phyloP scores from a whole-genome alignment of 1,140 invertebrate species.

The Megathymus violae region DNA sequence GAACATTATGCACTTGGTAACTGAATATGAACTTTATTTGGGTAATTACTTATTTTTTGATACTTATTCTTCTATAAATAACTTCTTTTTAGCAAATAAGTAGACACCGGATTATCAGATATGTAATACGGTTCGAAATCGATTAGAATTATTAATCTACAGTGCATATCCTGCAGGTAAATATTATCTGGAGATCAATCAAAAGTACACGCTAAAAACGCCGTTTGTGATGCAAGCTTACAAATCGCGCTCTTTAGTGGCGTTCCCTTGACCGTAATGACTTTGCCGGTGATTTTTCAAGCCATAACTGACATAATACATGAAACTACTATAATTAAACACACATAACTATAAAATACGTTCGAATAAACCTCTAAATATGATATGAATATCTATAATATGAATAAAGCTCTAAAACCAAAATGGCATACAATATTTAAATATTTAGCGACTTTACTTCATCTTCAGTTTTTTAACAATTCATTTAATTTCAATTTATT shows the following conservation, averaged over 20 bases:
- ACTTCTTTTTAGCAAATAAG: slow-evolving; percentile 12
- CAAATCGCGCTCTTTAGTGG: slow-evolving; percentile 59
- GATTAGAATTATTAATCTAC: slow-evolving; percentile 13
- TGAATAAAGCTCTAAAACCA: too few species aligned
- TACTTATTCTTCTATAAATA: background rate
- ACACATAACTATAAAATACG: background rate
- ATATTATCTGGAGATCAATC: slow-evolving; percentile 63
- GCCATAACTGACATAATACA: slow-evolving; percentile 15
- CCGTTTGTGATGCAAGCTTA: slow-evolving; percentile 52
- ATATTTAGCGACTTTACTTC: too few species aligned
- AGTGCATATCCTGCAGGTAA: slow-evolving; percentile 45
- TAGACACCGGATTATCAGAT: background rate
- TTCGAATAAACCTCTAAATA: too few species aligned
- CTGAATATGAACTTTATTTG: slow-evolving; percentile 16
- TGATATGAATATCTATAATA: too few species aligned
- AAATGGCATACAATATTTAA: too few species aligned
- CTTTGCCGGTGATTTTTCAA: slow-evolving; percentile 43
- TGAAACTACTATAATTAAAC: background rate
- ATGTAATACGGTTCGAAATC: slow-evolving; percentile 37
- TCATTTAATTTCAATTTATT: too few species aligned
- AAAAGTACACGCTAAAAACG: slow-evolving; percentile 55
- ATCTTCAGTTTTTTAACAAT: too few species aligned
- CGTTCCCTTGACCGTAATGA: slow-evolving; percentile 60
- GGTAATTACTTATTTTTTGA: background rate
- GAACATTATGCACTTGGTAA: slow-evolving; percentile 26